phyloP scores from a whole-genome alignment of 2,113 vertebrate genomes.

The Ciconia boyciana region DNA sequence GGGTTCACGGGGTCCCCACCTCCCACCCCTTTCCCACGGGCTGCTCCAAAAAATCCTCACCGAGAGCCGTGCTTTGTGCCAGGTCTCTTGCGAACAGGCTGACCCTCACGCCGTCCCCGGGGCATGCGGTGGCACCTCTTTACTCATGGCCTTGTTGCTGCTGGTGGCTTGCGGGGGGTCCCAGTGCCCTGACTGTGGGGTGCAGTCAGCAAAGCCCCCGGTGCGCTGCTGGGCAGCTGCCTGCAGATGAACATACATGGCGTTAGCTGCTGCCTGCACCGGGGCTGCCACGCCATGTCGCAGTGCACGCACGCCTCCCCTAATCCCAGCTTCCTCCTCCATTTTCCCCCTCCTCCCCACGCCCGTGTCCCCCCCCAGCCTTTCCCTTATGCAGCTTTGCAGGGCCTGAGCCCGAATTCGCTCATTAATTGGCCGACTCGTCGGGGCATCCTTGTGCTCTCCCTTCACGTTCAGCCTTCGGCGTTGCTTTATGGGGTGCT shows the following conservation, averaged over 20 bases:
- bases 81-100: rapidly evolving
- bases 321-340: neutral
- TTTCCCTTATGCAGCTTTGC: neutral
- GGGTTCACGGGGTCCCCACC: neutral
- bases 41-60: neutral
- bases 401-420: neutral
- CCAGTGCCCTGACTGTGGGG: rapidly evolving
- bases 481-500: neutral
- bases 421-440: neutral
- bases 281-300: neutral
- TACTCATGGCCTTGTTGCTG: rapidly evolving
- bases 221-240: neutral
- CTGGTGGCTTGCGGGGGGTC: rapidly evolving
- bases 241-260: rapidly evolving
- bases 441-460: neutral
- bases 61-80: rapidly evolving
- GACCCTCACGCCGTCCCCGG: rapidly evolving
- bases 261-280: neutral
- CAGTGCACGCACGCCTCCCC: neutral
- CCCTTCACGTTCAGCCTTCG: neutral
- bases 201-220: neutral
- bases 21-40: rapidly evolving
- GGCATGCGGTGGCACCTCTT: rapidly evolving
- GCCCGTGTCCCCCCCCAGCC: no score
- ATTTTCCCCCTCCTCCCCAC: rapidly evolving